Evolutionary conservation across 2,113 vertebrate genomes (phyloP), one percentile per base, ranked within the genome.

Genomic region (Dolichallabes microphthalmus): DNA sequence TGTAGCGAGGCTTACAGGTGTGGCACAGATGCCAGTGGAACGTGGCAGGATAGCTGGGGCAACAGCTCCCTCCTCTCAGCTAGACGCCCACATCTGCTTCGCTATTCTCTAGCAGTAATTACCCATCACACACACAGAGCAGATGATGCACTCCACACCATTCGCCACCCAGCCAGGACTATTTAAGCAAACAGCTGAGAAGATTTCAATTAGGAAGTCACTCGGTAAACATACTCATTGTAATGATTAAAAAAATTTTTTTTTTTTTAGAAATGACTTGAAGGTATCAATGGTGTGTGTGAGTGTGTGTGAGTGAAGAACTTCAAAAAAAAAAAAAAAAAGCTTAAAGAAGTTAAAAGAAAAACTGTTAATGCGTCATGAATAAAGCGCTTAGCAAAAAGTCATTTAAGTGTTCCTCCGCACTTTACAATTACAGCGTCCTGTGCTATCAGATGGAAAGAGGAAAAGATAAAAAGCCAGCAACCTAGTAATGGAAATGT

Each of bases 401-500:
- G 91, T 88, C 84, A 90, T 92, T 89, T 91, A 92, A 92, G 90
- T 91, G 90, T 91, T 92, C 91, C 92, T 92, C 91, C 91, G 91
- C 90, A 90, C 92, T 53, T 91, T 89, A 89, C 94, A 94, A 95
- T 95, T 94, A 94, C 91, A 91, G 92, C 87, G 87, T 87, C 90
- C 90, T 88, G 87, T 90, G 89, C 91, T 92, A 93, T 94, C 93
- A 92, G 93, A 94, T 95, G 92, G 90, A 92, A 88, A 88, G 91
- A 89, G 82, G 88, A 84, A n/a, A n/a, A 90, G 93, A 95, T 93
- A 94, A 95, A 79, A 93, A 92, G 90, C 90, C 92, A 88, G 90
- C 89, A 91, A 90, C 87, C 88, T 91, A 89, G 91, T 95, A 95
- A 94, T 94, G 92, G 92, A 94, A 95, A 95, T 94, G 91, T 94